These are phyloP conservation scores for Sesia bembeciformis DNA, from an alignment of 2,888 invertebrate species.

Conservation along the genomic window DNA sequence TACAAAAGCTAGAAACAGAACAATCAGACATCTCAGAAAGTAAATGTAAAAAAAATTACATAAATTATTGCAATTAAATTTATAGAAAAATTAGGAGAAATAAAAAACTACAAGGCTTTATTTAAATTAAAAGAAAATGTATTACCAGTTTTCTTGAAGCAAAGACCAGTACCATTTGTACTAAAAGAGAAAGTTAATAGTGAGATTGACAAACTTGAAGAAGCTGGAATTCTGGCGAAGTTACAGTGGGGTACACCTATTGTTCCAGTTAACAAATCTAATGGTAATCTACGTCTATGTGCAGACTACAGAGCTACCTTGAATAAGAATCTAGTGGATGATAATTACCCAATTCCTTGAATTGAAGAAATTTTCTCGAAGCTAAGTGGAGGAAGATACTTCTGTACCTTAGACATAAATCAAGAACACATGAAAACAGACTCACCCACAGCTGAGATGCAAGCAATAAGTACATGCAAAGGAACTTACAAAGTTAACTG, in stretches of 20 bases:
- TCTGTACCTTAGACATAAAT: background rate
- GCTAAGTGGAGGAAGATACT: background rate
- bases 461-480: background rate
- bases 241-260: background rate
- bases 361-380: background rate
- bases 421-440: background rate
- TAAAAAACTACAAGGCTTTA: background rate
- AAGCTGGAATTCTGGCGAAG: background rate
- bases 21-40: background rate
- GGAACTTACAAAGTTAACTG: background rate
- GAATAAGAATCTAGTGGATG: background rate
- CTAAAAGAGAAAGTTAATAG: background rate
- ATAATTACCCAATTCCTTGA: background rate
- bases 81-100: background rate
- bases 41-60: background rate
- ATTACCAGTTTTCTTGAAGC: background rate
- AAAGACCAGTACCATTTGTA: background rate
- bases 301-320: background rate
- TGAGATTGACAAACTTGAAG: background rate
- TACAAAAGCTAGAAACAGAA: background rate
- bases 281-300: background rate
- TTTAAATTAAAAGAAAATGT: background rate
- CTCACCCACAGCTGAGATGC: background rate
- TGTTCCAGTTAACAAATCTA: background rate
- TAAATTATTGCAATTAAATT: background rate